Conservation (phyloP, 2,888 invertebrate species). For the Phalera bucephala region DNA sequence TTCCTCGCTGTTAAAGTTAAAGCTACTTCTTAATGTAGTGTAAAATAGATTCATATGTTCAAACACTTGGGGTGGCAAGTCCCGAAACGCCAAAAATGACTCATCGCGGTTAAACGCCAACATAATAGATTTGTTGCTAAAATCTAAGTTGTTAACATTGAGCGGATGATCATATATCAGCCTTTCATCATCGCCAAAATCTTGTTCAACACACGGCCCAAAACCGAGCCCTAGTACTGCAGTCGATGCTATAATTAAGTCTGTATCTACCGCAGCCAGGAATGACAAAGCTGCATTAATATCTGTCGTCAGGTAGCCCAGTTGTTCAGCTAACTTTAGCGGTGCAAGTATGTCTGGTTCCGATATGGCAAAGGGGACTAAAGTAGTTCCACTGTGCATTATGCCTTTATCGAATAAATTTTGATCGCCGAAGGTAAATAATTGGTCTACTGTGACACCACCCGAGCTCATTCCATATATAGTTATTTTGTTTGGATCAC, state of each 20-base stretch:
- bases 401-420: constrained; percentile 50
- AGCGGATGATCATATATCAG: constrained; percentile 41
- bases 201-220: constrained; percentile 47
- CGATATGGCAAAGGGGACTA: constrained; percentile 25
- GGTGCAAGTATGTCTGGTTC: constrained; percentile 36
- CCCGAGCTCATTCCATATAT: constrained; percentile 59
- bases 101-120: constrained; percentile 44
- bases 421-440: constrained; percentile 42
- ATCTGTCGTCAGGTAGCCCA: constrained; percentile 41
- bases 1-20: constrained; percentile 33
- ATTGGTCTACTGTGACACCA: constrained; percentile 43
- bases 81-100: constrained; percentile 13
- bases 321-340: constrained; percentile 38
- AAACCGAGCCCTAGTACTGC: constrained; percentile 28
- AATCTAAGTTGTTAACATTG: constrained; percentile 25
- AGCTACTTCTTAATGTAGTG: constrained; percentile 19
- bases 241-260: constrained; percentile 39
- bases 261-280: constrained; percentile 36
- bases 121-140: constrained; percentile 34
- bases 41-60: constrained; percentile 20
- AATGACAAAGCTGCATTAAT: constrained; percentile 43
- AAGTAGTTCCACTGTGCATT: constrained; percentile 47
- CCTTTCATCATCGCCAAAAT: constrained; percentile 31
- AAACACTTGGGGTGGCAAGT: constrained; percentile 19
- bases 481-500: constrained; percentile 50